A percentile compares a stretch with the other conserved stretches of the same genome.
Evolutionary conservation across 2,888 invertebrate species (phyloP).

Genomic region (Clepsis dumicolana): DNA sequence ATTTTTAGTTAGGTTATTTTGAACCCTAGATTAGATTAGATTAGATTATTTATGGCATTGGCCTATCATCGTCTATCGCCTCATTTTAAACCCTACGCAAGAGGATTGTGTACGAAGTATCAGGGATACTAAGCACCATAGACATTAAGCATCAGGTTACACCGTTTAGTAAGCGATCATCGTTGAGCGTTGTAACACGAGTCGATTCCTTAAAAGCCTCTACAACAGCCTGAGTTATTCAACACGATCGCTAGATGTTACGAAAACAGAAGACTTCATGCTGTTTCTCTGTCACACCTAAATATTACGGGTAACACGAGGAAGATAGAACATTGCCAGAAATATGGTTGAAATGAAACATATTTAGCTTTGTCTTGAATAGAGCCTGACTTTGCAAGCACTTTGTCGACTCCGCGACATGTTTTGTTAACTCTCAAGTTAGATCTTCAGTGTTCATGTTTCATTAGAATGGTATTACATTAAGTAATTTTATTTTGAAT

Average conservation of each 20-base stretch:
- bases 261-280: not conserved
- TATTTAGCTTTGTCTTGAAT: not conserved
- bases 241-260: not conserved
- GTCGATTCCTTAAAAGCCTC: slow-evolving; percentile 23
- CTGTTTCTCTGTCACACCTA: not conserved
- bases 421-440: slow-evolving; percentile 14
- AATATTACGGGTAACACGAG: not conserved
- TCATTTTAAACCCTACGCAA: too few species aligned
- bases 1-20: too few species aligned
- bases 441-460: not conserved
- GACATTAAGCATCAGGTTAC: not conserved
- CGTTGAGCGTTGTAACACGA: slow-evolving; percentile 24
- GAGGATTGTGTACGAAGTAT: too few species aligned
- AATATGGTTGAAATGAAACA: not conserved
- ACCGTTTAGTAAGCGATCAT: not conserved
- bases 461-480: not conserved
- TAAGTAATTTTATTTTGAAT: not conserved
- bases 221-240: not conserved
- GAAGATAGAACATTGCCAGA: not conserved
- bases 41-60: too few species aligned
- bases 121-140: not conserved
- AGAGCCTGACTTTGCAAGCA: not conserved
- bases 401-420: not conserved
- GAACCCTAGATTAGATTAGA: too few species aligned
- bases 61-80: too few species aligned